These are phyloP conservation scores for Ormyrus thymus DNA, from an alignment of 2,888 invertebrate genomes.

Conservation along the genomic window DNA sequence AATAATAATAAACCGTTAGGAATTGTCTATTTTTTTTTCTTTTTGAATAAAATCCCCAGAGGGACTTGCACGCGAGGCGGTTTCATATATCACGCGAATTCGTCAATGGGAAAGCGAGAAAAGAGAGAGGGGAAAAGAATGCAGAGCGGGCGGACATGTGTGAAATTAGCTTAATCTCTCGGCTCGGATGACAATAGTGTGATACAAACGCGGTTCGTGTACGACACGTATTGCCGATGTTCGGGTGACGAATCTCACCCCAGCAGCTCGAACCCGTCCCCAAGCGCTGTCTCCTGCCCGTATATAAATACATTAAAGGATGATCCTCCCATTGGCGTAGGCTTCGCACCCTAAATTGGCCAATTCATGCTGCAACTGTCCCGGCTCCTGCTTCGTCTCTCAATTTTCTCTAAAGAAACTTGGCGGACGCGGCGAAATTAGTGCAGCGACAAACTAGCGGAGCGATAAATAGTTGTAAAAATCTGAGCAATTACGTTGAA, in stretches of 20 bases:
- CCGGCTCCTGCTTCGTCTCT: too few relatives aligned
- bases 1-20: constrained; percentile 43
- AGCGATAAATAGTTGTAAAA: too few relatives aligned
- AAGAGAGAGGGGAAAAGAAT: constrained; percentile 28
- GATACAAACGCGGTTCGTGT: constrained; percentile 73
- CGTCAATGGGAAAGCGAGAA: constrained; percentile 53
- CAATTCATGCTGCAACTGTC: constrained; percentile 1
- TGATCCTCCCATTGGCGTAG: constrained; percentile 67
- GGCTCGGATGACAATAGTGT: constrained; percentile 74
- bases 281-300: constrained; percentile 65
- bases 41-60: constrained; percentile 14
- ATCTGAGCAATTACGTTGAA: too few relatives aligned
- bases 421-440: too few relatives aligned
- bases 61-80: constrained; percentile 53
- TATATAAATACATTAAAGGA: constrained; percentile 75
- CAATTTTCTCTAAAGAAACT: too few relatives aligned
- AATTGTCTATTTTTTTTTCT: constrained; percentile 50
- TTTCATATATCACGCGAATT: constrained; percentile 60
- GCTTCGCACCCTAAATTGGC: constrained; percentile 49
- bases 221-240: constrained; percentile 71
- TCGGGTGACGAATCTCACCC: constrained; percentile 74
- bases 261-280: constrained; percentile 53
- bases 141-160: constrained; percentile 71
- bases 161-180: constrained; percentile 76
- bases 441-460: too few relatives aligned